These are phyloP conservation scores for Eclectus roratus DNA, from an alignment of 2,113 vertebrate genomes.

Conservation along the genomic window DNA sequence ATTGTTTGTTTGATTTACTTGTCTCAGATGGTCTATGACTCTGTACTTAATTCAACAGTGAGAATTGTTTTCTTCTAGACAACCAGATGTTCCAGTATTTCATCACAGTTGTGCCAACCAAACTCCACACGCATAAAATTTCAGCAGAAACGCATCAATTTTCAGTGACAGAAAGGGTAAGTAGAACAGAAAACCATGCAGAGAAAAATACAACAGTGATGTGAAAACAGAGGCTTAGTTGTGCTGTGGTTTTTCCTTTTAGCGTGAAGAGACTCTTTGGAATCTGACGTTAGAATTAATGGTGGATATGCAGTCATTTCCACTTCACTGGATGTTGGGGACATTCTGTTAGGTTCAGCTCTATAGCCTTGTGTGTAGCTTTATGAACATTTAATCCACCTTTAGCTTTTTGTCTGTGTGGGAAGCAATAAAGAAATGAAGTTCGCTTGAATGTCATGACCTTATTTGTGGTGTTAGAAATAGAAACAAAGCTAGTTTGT, in stretches of 20 bases:
- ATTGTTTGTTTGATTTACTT: not conserved
- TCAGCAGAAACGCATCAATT: slow-evolving; percentile 95
- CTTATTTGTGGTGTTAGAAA: not conserved
- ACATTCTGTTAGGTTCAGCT: not conserved
- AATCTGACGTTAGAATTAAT: not conserved
- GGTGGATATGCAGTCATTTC: not conserved
- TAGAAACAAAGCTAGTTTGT: not conserved
- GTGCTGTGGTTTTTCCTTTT: not conserved
- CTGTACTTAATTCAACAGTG: not conserved
- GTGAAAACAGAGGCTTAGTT: not conserved
- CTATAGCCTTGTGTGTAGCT: not conserved
- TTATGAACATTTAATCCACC: not conserved
- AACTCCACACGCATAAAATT: slow-evolving; percentile 90
- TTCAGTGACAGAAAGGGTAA: slow-evolving; percentile 95
- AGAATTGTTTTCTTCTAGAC: slow-evolving; percentile 76
- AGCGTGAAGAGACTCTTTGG: not conserved
- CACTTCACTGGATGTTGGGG: not conserved
- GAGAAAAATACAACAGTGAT: not conserved
- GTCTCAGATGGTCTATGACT: not conserved
- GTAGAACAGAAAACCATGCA: slow-evolving; percentile 4
- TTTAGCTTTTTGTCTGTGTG: not conserved
- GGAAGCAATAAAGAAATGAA: not conserved
- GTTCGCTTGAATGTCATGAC: not conserved
- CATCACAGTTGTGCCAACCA: slow-evolving; percentile 97
- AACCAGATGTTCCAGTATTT: slow-evolving; percentile 99